Percentiles rank a stretch among this genome's conserved stretches.
phyloP scores from a whole-genome alignment of 2,113 vertebrate genomes.

The Callipepla squamata region DNA sequence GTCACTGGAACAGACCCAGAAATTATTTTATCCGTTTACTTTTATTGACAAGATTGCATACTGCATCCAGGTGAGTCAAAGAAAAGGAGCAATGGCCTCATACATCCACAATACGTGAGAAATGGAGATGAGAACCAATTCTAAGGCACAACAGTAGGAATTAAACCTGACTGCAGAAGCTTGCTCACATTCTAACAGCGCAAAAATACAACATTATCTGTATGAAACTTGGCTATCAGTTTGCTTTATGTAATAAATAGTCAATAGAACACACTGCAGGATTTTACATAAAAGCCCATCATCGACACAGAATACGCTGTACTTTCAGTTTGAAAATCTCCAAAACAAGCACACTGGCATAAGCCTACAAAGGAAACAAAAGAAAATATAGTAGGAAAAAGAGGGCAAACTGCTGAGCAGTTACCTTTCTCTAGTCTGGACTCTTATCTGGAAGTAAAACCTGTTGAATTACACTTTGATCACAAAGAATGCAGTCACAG shows the following conservation, averaged over 20 bases:
- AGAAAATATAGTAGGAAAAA: neutral
- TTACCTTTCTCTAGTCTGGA: neutral
- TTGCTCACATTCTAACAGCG: neutral
- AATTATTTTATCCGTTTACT: slow-evolving; percentile 44
- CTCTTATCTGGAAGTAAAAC: neutral
- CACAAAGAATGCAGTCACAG: neutral
- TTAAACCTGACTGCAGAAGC: neutral
- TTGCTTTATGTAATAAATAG: neutral
- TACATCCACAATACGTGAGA: neutral
- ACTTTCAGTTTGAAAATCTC: neutral
- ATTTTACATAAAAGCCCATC: neutral
- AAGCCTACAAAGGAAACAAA: neutral
- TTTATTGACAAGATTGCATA: slow-evolving; percentile 18
- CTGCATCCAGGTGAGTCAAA: slow-evolving; percentile 13
- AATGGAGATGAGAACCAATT: neutral
- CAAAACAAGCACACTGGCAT: neutral
- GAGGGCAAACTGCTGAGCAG: neutral
- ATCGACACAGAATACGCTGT: neutral
- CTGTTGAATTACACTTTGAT: neutral
- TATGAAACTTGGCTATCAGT: neutral
- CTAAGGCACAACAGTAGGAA: neutral
- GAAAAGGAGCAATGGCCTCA: slow-evolving; percentile 21
- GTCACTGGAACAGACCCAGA: slow-evolving; percentile 2
- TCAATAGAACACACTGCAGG: neutral
- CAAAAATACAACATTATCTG: neutral